Percentiles rank a stretch among this genome's conserved stretches.
Conservation (phyloP, 2,888 invertebrate genomes). For the Coremacera marginata region DNA sequence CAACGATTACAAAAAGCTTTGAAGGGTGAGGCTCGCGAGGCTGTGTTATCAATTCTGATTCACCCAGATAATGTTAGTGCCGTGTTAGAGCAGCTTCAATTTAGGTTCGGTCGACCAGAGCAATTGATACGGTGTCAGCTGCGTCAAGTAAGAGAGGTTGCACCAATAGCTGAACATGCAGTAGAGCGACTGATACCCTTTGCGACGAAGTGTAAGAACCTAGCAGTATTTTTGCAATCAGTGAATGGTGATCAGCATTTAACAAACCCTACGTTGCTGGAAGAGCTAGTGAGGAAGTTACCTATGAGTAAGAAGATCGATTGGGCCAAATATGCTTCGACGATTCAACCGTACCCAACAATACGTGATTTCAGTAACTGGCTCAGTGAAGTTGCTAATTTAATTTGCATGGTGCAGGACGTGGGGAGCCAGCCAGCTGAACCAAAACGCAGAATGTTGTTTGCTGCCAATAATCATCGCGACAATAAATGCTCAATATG, state of each 20-base stretch:
- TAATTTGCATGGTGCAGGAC: slow-evolving; percentile 18
- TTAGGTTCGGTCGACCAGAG: slow-evolving; percentile 45
- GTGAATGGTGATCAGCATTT: slow-evolving; percentile 43
- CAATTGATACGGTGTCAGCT: slow-evolving; percentile 37
- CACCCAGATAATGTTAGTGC: slow-evolving; percentile 39
- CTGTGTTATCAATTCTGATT: slow-evolving; percentile 32
- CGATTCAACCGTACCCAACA: slow-evolving; percentile 23
- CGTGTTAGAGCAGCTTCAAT: slow-evolving; percentile 40
- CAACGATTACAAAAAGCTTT: too few species aligned
- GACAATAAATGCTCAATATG: background rate
- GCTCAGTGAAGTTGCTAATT: slow-evolving; percentile 21
- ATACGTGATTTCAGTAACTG: slow-evolving; percentile 35
- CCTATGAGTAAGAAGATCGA: slow-evolving; percentile 42
- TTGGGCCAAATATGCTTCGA: slow-evolving; percentile 38
- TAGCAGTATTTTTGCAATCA: slow-evolving; percentile 39
- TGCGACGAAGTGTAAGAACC: slow-evolving; percentile 41
- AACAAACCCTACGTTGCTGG: slow-evolving; percentile 43
- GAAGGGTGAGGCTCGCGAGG: slow-evolving; percentile 1
- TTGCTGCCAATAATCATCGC: background rate
- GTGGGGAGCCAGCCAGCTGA: background rate
- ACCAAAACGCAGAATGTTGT: slow-evolving; percentile 18
- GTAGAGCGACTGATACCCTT: slow-evolving; percentile 38
- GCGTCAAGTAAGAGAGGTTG: slow-evolving; percentile 24
- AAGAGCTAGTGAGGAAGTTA: slow-evolving; percentile 40
- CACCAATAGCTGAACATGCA: slow-evolving; percentile 25